Evolutionary conservation across 2,113 vertebrate genomes (phyloP), one percentile per base, ranked within the genome.

Genomic region (Jacana jacana): DNA sequence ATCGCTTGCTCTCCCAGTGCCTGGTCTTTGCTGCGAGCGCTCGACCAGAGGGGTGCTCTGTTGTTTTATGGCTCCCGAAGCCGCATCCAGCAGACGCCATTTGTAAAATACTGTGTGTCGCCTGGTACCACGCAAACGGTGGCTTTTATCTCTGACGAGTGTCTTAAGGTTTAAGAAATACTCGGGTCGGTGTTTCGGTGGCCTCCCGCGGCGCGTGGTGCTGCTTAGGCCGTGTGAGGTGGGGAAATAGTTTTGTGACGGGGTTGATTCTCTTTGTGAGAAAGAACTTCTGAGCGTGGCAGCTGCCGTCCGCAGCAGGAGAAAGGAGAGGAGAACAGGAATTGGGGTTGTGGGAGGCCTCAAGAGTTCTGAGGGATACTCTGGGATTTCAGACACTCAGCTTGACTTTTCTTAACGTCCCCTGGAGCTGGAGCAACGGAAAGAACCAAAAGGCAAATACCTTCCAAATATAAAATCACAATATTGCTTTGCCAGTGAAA

Each of bases 21-120:
- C 0, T 40, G 75, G 30, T 23, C 61, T 6, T 0, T 6, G 1
- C 40, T 22, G 46, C 11, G 10, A 49, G 11, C 12, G 1, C 22
- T 82, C 58, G 46, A n/a, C 66, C 28, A 7, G 61, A 19, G 11
- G 6, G 33, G 4, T 57, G 30, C 55, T 61, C 40, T 51, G 49
- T 33, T 64, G 7, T 35, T 57, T 86, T 63, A 14, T 30, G 14
- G 20, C 61, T 66, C 66, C 58, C 63, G 71, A 5, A 60, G 39
- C 0, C 78, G 9, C 40, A 6, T 33, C 35, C 31, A 61, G 25
- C 49, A 51, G 44, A 17, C 48, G 46, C 78, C 3, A 1, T 5
- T 39, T 35, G 52, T 52, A 12, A 52, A 84, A 22, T 11, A 16
- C 3, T 52, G 3, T 10, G 4, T 65, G 42, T 48, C 66, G 30